Percentiles rank a stretch among this genome's conserved stretches.
These are phyloP conservation scores for Syrrhaptes paradoxus DNA, from an alignment of 2,113 vertebrate species.

Conservation along the genomic window DNA sequence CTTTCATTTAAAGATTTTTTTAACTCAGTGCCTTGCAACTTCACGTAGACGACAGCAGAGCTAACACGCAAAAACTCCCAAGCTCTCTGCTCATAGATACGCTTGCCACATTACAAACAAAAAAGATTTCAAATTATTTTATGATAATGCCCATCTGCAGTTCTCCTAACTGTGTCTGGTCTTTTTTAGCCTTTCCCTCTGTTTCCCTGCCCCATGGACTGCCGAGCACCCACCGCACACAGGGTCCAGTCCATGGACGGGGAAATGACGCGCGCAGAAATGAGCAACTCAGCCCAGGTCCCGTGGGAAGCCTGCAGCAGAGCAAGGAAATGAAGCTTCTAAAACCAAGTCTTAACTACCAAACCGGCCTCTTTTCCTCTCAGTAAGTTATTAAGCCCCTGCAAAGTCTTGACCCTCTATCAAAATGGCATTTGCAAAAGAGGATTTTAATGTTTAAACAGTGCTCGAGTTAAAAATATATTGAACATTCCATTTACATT, in stretches of 20 bases:
- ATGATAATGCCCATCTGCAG: not conserved
- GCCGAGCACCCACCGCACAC: not conserved
- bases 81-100: fast-evolving
- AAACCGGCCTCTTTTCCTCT: not conserved
- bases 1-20: not conserved
- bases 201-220: not conserved
- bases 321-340: not conserved
- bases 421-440: conserved; percentile 58
- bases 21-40: not conserved
- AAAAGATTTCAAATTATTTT: not conserved
- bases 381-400: conserved; percentile 8
- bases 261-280: not conserved
- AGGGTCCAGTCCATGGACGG: fast-evolving
- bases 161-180: not conserved
- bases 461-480: conserved; percentile 59
- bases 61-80: not conserved
- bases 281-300: not conserved
- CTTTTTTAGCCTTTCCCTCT: not conserved
- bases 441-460: conserved; percentile 66
- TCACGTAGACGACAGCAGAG: fast-evolving
- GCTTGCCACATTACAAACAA: not conserved
- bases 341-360: not conserved
- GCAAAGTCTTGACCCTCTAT: conserved; percentile 10
- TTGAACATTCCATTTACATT: conserved; percentile 60
- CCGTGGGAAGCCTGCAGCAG: not conserved